Conservation (phyloP, 2,113 vertebrate genomes). For the Rhagologus leucostigma region DNA sequence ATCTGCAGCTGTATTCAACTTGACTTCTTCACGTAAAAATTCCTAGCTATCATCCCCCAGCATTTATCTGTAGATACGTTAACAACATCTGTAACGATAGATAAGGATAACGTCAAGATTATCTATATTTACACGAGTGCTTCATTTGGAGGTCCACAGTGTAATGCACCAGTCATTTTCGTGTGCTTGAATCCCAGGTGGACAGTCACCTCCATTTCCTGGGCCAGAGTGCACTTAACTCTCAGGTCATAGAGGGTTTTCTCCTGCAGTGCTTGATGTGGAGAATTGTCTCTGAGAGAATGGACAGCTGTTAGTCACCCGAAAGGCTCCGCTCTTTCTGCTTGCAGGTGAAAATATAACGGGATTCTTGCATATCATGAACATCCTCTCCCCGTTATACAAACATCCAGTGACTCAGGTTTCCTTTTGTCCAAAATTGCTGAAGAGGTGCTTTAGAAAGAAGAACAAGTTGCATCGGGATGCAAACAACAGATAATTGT, state of each 20-base stretch:
- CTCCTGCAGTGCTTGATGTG: not conserved
- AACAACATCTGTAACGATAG: not conserved
- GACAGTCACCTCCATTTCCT: not conserved
- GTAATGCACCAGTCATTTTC: not conserved
- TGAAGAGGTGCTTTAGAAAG: not conserved
- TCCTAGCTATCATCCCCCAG: not conserved
- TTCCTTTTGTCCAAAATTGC: not conserved
- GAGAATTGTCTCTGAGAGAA: not conserved
- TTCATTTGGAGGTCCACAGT: not conserved
- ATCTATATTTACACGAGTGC: not conserved
- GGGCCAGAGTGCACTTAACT: not conserved
- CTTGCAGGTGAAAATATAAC: not conserved
- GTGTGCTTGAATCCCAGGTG: not conserved
- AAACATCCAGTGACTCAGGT: not conserved
- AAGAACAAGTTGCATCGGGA: not conserved
- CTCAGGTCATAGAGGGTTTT: not conserved
- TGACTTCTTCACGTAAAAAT: not conserved
- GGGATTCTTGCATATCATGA: not conserved
- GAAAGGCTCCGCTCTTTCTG: not conserved
- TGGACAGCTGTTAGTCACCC: not conserved
- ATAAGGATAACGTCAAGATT: not conserved
- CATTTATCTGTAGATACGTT: not conserved
- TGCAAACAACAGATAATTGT: not conserved
- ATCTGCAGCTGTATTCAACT: not conserved
- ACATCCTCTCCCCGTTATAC: not conserved